These are phyloP conservation scores for Heteractis magnifica DNA, from an alignment of 92 coral and sea anemone species.

Conservation along the genomic window DNA sequence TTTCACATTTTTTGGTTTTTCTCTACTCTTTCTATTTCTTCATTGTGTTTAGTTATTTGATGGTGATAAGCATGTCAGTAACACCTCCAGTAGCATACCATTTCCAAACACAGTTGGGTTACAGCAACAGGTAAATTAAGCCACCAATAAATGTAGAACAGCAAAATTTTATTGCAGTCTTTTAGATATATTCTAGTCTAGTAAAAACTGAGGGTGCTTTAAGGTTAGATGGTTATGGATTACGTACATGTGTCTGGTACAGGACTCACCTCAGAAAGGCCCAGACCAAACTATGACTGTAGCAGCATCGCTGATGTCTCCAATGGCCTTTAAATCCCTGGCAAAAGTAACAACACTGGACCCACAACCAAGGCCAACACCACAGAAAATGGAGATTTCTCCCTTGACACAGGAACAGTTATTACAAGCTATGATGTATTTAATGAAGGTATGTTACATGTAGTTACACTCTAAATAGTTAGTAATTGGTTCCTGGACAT, in stretches of 20 bases:
- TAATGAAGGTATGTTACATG: constrained; percentile 68
- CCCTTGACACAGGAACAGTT: constrained; percentile 89
- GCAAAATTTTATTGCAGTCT: too few species aligned
- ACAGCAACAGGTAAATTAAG: not conserved
- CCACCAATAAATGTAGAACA: too few species aligned
- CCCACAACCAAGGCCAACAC: constrained; percentile 32
- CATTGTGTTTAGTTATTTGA: constrained; percentile 37
- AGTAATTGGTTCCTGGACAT: too few species aligned
- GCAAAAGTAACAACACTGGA: constrained; percentile 17
- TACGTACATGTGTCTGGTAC: not conserved
- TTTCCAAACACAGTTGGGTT: too few species aligned
- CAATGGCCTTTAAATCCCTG: constrained; percentile 83
- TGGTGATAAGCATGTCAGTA: constrained; percentile 25
- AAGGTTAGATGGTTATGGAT: not conserved
- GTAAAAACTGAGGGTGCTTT: too few species aligned
- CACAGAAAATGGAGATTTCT: constrained; percentile 58
- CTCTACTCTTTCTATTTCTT: too few species aligned
- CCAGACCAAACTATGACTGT: constrained; percentile 39
- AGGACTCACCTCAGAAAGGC: constrained; percentile 74
- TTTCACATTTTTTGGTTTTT: too few species aligned
- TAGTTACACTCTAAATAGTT: too few species aligned
- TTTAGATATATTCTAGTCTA: too few species aligned
- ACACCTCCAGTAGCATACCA: not conserved
- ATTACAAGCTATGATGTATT: constrained; percentile 74
- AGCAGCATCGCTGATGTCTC: constrained; percentile 84